phyloP scores from a whole-genome alignment of 1,140 invertebrate species.

The Rhysida immarginata region DNA sequence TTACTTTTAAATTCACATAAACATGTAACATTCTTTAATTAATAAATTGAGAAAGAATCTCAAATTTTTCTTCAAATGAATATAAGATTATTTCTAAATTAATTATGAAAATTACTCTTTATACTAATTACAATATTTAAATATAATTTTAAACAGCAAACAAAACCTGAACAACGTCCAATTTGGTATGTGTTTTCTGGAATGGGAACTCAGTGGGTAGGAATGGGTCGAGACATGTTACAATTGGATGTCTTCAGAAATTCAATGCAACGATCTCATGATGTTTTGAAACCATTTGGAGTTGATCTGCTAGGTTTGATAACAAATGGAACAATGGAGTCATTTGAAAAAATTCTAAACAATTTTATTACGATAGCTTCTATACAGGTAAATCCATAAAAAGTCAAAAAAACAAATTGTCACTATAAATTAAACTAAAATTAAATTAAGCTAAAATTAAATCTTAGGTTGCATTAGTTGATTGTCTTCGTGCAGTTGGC shows the following conservation, averaged over 20 bases:
- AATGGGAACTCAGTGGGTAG: slow-evolving; percentile 92
- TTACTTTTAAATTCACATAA: no score
- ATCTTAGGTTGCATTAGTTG: slow-evolving; percentile 69
- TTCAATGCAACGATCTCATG: slow-evolving; percentile 56
- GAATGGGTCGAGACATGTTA: slow-evolving; percentile 78
- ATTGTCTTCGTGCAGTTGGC: slow-evolving; percentile 58
- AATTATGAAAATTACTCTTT: no score
- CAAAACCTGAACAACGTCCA: slow-evolving; percentile 43
- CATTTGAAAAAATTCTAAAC: slow-evolving; percentile 51
- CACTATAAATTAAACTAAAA: no score
- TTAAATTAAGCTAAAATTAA: slow-evolving; percentile 9
- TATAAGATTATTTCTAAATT: no score
- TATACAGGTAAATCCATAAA: slow-evolving; percentile 43
- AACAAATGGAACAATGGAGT: slow-evolving; percentile 39
- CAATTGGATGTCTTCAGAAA: slow-evolving; percentile 57
- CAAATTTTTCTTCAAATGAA: no score
- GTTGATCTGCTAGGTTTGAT: slow-evolving; percentile 69
- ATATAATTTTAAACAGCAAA: no score
- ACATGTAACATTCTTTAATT: no score
- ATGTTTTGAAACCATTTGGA: slow-evolving; percentile 54
- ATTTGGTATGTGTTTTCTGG: slow-evolving; percentile 91
- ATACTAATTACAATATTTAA: no score
- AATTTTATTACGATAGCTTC: slow-evolving; percentile 87
- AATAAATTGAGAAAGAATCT: no score
- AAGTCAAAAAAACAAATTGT: no score